Evolutionary conservation across 2,888 invertebrate genomes (phyloP), one percentile per base, ranked within the genome.

Genomic region (Dryobota labecula): DNA sequence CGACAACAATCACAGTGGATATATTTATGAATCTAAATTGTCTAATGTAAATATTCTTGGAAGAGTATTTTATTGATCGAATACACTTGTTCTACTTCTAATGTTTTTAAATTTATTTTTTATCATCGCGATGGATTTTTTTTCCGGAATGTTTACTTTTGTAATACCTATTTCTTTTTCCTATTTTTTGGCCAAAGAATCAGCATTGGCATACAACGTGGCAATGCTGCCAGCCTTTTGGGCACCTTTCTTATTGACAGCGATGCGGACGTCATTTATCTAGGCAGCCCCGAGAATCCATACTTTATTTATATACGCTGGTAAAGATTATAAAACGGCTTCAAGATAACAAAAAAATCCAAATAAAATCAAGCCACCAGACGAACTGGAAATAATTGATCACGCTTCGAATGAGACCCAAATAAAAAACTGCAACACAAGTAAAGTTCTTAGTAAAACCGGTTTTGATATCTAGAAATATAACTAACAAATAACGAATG

Each of bases 391-490:
- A 56, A 56, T 20, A 75, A 56, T 43, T 18, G 20, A 49, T 24
- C 76, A 68, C 49, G 49, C 24, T 68, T 49, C 56, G 6, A 76
- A 47, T 24, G 4, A 24, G 20, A 20, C 20, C 15, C 0, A 18
- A 60, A 38, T 5, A 73, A 57, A 57, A 77, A 66, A 66, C n/a
- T 53, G 43, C 43, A 75, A 51, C 11, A 62, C 36, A 24, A 61
- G 51, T 75, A 61, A 43, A 33, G 53, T 41, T 41, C 47, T n/a
- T 20, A 18, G 13, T 27, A 18, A 62, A 68, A 75, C 75, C 60
- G 45, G 77, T 76, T 65, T 57, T 6, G 33, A 38, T 61, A 43
- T 62, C 60, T 71, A 63, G 63, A 81, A 66, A 81, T 67, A 69
- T 47, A 38, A 18, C 8, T 2, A 45, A 49, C 41, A 11, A 45